Evolutionary conservation across 2,888 invertebrate species (phyloP), one percentile per base, ranked within the genome.

Genomic region (Drosophila barbarae): DNA sequence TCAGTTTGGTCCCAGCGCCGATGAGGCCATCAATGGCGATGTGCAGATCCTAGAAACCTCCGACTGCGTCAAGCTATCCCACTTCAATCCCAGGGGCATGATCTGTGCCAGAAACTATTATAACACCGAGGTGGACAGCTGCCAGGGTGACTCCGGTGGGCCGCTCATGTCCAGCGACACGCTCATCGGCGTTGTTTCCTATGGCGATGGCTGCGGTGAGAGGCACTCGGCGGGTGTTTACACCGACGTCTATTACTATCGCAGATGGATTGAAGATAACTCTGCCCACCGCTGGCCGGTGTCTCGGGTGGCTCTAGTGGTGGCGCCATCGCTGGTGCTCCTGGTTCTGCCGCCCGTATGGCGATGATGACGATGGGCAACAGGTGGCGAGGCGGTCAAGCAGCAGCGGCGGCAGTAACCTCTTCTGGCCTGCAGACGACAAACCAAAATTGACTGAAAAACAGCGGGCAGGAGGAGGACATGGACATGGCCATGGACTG

Each of bases 111-210:
- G 65, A 6, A 72, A 78, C 52, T 9, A 18, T 3, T 30, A 10
- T 1, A 57, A 76, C 39, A 38, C 32, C 18, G 74, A 77, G 30
- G 74, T 73, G 28, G 80, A 84, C 49, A 69, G 73, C 42, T 86
- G 86, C 30, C 77, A 74, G 8, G 86, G 87, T 0, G 86, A 86
- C 46, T 86, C 86, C 0, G 86, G 86, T 1, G 86, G 86, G 0
- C 86, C 86, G 0, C 39, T 86, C 1, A 57, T 86, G 2, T 78
- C 80, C 35, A 18, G 69, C 0, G 57, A 56, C 26, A 42, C 32
- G 13, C 35, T 77, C 5, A 36, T 71, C 2, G 85, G 87, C 13
- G n/a, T 86, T 9, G 84, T 86, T 4, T 87, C 85, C 0, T 84
- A 28, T 42, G 86, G 87, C 1, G 41, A 10, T 3, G 76, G 80